phyloP scores from a whole-genome alignment of 2,113 vertebrate genomes.

The Pseudonaja textilis region DNA sequence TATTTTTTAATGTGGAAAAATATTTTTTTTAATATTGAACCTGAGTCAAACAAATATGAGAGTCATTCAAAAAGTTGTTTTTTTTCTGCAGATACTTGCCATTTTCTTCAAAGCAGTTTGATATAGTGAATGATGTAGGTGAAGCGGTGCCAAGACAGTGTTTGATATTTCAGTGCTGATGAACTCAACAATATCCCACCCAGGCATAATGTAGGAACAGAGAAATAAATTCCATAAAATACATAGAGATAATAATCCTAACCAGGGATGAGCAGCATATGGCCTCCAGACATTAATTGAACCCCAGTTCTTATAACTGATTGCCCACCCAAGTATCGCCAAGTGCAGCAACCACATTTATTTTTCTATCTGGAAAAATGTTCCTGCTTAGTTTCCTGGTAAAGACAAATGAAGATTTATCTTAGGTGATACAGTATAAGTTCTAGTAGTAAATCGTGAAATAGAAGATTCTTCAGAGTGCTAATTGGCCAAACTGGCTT shows the following conservation, averaged over 20 bases:
- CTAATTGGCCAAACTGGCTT: not conserved
- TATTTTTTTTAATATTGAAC: not conserved
- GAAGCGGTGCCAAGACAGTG: not conserved
- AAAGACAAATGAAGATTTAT: not conserved
- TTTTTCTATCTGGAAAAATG: not conserved
- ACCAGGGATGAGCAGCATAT: not conserved
- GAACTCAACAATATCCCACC: not conserved
- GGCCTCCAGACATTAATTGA: not conserved
- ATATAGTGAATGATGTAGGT: not conserved
- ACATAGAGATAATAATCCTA: not conserved
- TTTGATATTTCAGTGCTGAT: not conserved
- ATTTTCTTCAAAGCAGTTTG: conserved; percentile 9
- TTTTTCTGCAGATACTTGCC: not conserved
- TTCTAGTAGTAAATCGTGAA: not conserved
- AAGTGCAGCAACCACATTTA: not conserved
- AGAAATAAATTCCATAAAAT: not conserved
- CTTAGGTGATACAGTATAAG: not conserved
- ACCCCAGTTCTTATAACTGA: not conserved
- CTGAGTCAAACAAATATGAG: not conserved
- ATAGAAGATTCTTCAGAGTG: not conserved
- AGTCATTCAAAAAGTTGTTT: not conserved
- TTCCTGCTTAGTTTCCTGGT: not conserved
- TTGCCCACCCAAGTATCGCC: not conserved
- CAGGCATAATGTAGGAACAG: not conserved
- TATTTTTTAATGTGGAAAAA: not conserved